Conservation (phyloP, 1,140 invertebrate genomes). For the Macrobrachium rosenbergii region DNA sequence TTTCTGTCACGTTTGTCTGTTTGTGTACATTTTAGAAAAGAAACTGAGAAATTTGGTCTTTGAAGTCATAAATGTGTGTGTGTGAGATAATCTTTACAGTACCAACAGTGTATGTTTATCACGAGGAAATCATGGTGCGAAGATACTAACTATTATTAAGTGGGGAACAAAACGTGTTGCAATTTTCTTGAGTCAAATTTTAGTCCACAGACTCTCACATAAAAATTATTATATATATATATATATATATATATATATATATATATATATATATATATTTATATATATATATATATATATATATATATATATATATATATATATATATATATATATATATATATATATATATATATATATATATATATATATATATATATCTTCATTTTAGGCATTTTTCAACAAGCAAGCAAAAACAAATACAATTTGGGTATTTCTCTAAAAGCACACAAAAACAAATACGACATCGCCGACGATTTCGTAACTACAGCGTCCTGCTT, state of each 20-base stretch:
- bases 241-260: background rate
- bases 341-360: constrained; percentile 18
- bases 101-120: too few relatives aligned
- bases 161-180: too few relatives aligned
- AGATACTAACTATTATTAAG: too few relatives aligned
- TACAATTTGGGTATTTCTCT: background rate
- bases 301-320: background rate
- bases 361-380: background rate
- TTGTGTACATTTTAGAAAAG: too few relatives aligned
- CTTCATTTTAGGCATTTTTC: background rate
- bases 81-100: too few relatives aligned
- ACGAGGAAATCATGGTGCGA: too few relatives aligned
- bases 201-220: background rate
- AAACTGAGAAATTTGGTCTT: too few relatives aligned
- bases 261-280: too few relatives aligned
- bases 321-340: constrained; percentile 12
- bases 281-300: background rate
- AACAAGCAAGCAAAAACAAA: background rate
- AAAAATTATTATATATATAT: background rate
- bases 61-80: too few relatives aligned
- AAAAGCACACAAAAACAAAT: background rate
- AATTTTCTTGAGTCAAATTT: background rate
- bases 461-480: background rate
- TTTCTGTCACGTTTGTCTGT: too few relatives aligned
- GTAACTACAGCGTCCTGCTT: background rate